Conservation (phyloP, 1,140 invertebrate species). For the Rhynchophorus ferrugineus region DNA sequence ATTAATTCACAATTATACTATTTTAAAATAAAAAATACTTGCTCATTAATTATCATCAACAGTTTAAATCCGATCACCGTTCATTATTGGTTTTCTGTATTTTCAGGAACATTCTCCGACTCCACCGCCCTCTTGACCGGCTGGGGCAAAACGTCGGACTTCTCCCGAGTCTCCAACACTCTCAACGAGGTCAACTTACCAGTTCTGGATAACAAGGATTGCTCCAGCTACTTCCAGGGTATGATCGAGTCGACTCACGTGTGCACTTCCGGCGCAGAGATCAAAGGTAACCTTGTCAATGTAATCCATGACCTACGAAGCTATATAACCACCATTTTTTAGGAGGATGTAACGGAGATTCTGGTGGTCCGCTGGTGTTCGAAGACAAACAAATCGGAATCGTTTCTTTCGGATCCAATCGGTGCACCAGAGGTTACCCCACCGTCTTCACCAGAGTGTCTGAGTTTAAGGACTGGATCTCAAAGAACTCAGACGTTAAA, state of each 20-base stretch:
- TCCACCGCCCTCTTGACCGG: slow-evolving; percentile 33
- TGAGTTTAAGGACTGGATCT: slow-evolving; percentile 33
- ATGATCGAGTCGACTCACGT: slow-evolving; percentile 10
- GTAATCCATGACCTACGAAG: neutral
- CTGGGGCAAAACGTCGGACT: slow-evolving; percentile 40
- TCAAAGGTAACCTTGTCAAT: slow-evolving; percentile 10
- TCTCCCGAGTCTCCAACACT: slow-evolving; percentile 18
- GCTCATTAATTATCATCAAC: too few relatives aligned
- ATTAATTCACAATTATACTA: too few relatives aligned
- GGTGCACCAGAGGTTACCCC: slow-evolving; percentile 40
- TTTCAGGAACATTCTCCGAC: slow-evolving; percentile 5
- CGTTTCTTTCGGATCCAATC: slow-evolving; percentile 44
- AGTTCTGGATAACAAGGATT: slow-evolving; percentile 17
- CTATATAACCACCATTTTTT: neutral
- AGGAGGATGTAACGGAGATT: slow-evolving; percentile 41
- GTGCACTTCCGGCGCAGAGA: slow-evolving; percentile 22
- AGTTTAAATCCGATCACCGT: too few relatives aligned
- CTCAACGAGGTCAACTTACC: slow-evolving; percentile 15
- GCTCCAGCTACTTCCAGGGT: slow-evolving; percentile 7
- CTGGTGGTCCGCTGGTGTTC: slow-evolving; percentile 48
- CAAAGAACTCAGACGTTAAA: slow-evolving; percentile 6
- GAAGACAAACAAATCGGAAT: slow-evolving; percentile 42
- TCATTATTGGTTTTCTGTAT: too few relatives aligned
- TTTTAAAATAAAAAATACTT: too few relatives aligned
- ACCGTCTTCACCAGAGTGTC: slow-evolving; percentile 41